phyloP scores from a whole-genome alignment of 2,113 vertebrate species.

The Halichoeres trimaculatus region DNA sequence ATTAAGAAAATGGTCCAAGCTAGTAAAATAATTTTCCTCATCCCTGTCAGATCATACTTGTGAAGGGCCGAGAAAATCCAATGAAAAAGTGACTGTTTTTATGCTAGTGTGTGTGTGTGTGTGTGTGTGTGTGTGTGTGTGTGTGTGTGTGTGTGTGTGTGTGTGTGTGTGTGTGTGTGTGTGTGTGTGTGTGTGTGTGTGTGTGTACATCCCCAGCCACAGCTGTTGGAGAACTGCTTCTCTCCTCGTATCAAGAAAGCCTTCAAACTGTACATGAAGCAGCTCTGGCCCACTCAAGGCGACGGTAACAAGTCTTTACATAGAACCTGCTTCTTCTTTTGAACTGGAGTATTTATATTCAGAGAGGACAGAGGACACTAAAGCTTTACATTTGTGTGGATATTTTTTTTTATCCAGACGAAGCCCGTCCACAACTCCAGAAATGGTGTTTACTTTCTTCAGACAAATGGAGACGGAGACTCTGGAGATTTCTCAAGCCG shows the following conservation, averaged over 20 bases:
- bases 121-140: no score
- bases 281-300: constrained; percentile 46
- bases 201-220: constrained; percentile 23
- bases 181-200: no score
- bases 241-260: constrained; percentile 74
- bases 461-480: constrained; percentile 81
- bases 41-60: no score
- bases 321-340: not conserved
- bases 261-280: constrained; percentile 66
- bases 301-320: constrained; percentile 72
- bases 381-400: not conserved
- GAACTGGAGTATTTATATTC: not conserved
- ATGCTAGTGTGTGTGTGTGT: no score
- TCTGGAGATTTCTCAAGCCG: constrained; percentile 79
- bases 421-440: constrained; percentile 51
- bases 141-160: no score
- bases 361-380: not conserved
- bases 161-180: no score
- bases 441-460: constrained; percentile 75
- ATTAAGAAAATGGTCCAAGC: no score
- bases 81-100: no score
- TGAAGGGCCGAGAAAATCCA: no score
- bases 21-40: no score
- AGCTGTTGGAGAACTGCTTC: constrained; percentile 62
- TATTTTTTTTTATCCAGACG: constrained; percentile 45